phyloP scores from a whole-genome alignment of 37 sponge, comb jelly and placozoan genomes.

The Aplysina aerophoba region DNA sequence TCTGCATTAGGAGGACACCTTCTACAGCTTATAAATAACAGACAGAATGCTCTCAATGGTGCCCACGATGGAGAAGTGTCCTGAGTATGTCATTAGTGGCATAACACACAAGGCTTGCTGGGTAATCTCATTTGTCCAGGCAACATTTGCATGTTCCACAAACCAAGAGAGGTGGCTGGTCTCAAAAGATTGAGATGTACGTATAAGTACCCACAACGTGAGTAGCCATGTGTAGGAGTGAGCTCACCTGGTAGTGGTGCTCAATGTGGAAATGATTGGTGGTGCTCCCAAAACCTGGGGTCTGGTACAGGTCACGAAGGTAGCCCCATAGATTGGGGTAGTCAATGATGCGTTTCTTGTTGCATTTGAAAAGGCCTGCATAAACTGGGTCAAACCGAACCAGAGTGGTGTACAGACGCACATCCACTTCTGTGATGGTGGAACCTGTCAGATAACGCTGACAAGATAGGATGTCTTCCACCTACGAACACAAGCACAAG shows the following conservation, averaged over 20 bases:
- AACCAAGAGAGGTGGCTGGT: no score
- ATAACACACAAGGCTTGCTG: no score
- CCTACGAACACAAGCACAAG: slow-evolving; percentile 25
- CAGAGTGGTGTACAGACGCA: slow-evolving; percentile 88
- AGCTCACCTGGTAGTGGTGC: slow-evolving; percentile 80
- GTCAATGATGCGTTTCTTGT: slow-evolving; percentile 84
- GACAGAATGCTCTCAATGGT: no score
- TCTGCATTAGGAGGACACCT: no score
- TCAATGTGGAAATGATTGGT: slow-evolving; percentile 82
- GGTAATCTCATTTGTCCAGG: no score
- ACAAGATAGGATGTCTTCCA: slow-evolving; percentile 78
- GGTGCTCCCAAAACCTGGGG: slow-evolving; percentile 81
- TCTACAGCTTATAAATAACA: no score
- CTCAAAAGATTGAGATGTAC: no score
- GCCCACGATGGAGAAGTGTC: no score
- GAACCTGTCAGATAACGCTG: slow-evolving; percentile 84
- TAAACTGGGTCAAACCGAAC: slow-evolving; percentile 93
- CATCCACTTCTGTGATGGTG: slow-evolving; percentile 89
- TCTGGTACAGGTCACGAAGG: slow-evolving; percentile 90
- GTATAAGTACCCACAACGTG: no score
- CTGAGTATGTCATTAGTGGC: no score
- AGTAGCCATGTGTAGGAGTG: no score
- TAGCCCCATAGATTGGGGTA: slow-evolving; percentile 92
- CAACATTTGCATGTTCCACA: no score
- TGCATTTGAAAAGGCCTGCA: slow-evolving; percentile 95